These are phyloP conservation scores for Harpalus rubripes DNA, from an alignment of 2,888 invertebrate genomes.

Conservation along the genomic window DNA sequence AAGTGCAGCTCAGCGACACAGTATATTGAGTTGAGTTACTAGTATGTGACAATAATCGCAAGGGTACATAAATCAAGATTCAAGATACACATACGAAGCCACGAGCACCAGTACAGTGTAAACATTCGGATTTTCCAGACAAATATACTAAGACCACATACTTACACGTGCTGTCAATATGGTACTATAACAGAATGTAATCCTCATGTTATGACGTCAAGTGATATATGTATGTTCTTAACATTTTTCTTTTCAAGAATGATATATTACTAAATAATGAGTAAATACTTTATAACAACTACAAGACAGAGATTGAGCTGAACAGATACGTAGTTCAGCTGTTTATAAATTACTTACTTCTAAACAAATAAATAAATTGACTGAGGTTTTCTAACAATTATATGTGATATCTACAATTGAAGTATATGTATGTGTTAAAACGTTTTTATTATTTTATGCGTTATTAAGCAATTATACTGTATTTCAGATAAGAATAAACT, in stretches of 20 bases:
- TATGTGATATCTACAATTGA: no score
- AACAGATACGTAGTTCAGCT: no score
- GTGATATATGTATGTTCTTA: neutral
- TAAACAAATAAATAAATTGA: no score
- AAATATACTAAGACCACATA: conserved; percentile 18
- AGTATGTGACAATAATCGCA: conserved; percentile 19
- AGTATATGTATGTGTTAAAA: no score
- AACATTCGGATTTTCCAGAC: conserved; percentile 25
- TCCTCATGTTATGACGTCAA: neutral
- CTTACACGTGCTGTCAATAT: neutral
- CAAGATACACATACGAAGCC: conserved; percentile 1
- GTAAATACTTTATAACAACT: no score
- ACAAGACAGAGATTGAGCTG: no score
- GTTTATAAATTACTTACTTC: no score
- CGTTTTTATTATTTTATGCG: no score
- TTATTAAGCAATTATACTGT: no score
- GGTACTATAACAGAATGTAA: neutral
- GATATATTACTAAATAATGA: no score
- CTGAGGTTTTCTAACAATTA: no score
- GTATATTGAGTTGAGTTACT: conserved; percentile 1
- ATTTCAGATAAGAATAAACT: no score
- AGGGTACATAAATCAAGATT: conserved; percentile 10
- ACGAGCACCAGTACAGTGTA: conserved; percentile 15
- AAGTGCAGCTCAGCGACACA: neutral
- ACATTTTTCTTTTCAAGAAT: neutral